A percentile compares a stretch with the other conserved stretches of the same genome.
phyloP scores from a whole-genome alignment of 2,888 invertebrate species.

The Emmelina monodactyla region DNA sequence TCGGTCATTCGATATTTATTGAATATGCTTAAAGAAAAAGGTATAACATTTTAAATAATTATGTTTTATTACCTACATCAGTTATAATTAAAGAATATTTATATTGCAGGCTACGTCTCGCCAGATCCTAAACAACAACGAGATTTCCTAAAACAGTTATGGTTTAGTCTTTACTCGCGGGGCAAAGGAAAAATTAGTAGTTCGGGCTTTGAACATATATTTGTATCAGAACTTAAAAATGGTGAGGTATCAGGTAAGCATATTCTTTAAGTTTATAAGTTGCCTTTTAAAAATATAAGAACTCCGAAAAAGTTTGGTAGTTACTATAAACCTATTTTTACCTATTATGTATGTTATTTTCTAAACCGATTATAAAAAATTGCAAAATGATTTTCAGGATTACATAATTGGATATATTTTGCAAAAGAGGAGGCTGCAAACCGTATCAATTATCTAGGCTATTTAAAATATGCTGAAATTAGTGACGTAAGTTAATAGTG shows the following conservation, averaged over 20 bases:
- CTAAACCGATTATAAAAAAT: too few relatives aligned
- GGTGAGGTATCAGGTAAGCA: conserved; percentile 70
- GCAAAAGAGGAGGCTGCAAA: conserved; percentile 76
- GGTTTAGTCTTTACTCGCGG: conserved; percentile 86
- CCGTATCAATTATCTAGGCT: conserved; percentile 80
- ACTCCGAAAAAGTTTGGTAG: too few relatives aligned
- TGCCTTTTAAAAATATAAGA: too few relatives aligned
- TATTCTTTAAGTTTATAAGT: too few relatives aligned
- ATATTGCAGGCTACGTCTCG: conserved; percentile 59
- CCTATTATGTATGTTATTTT: too few relatives aligned
- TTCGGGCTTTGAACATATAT: conserved; percentile 92
- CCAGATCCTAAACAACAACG: conserved; percentile 74
- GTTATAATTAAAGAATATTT: background rate
- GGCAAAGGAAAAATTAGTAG: conserved; percentile 82
- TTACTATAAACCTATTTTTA: too few relatives aligned
- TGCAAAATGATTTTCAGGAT: conserved; percentile 66
- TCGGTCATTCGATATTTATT: conserved; percentile 76
- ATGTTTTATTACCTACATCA: background rate
- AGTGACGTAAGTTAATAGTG: conserved; percentile 73
- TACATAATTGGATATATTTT: conserved; percentile 93
- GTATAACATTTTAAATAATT: conserved; percentile 21
- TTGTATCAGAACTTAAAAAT: conserved; percentile 85
- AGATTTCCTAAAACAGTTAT: conserved; percentile 75
- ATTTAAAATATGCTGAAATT: conserved; percentile 74
- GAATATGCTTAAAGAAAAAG: conserved; percentile 71